Percentiles rank a stretch among this genome's conserved stretches.
These are phyloP conservation scores for Stenichneumon culpator DNA, from an alignment of 2,888 invertebrate genomes.

Conservation along the genomic window DNA sequence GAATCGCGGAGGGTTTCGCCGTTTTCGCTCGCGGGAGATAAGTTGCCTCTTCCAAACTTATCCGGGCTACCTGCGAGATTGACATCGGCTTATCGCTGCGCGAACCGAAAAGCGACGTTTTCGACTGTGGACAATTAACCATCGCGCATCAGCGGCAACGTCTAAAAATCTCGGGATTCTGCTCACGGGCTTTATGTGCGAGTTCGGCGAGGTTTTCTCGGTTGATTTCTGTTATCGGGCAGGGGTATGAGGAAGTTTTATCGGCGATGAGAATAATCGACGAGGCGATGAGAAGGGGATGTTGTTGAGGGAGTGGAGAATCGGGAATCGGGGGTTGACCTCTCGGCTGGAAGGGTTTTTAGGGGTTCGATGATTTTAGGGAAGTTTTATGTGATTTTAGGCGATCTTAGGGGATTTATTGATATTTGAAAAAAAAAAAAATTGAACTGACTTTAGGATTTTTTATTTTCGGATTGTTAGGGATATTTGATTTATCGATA, in stretches of 20 bases:
- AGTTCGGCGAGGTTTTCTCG: not conserved
- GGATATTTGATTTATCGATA: too few species aligned
- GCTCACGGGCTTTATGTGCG: not conserved
- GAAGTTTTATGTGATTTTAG: not conserved
- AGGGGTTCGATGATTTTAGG: too few species aligned
- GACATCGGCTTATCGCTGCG: constrained; percentile 75
- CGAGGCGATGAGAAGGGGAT: not conserved
- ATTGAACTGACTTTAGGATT: too few species aligned
- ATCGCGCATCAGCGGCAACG: constrained; percentile 70
- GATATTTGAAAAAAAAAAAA: not conserved
- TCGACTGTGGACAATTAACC: constrained; percentile 77
- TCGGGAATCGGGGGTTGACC: too few species aligned
- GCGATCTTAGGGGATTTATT: not conserved
- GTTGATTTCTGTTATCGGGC: not conserved
- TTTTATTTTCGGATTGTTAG: too few species aligned
- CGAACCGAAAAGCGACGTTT: constrained; percentile 62
- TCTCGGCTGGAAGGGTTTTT: too few species aligned
- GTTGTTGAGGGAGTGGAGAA: not conserved
- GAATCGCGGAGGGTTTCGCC: not conserved
- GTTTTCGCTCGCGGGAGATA: constrained; percentile 11
- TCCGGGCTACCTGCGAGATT: constrained; percentile 70
- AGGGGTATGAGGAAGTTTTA: constrained; percentile 1
- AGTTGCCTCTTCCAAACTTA: constrained; percentile 33
- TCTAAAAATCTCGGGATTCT: too few species aligned
- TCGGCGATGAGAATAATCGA: constrained; percentile 23